Conservation (phyloP, 2,888 invertebrate species). For the Eugnorisma glareosa region DNA sequence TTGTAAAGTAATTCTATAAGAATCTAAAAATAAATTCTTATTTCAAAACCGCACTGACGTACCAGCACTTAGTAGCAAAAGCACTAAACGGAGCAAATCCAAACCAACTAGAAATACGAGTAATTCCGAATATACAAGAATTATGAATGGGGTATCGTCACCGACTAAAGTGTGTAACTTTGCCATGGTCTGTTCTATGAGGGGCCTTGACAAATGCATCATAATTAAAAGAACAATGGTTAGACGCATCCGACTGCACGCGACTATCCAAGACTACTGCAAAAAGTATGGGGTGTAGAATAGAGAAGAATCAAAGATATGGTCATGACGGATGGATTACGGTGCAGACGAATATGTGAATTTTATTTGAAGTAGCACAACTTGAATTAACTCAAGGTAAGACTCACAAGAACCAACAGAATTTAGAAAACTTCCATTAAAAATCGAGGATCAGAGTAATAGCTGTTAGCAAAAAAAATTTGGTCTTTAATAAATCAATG, state of each 20-base stretch:
- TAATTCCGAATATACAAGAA: slow-evolving; percentile 28
- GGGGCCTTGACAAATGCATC: slow-evolving; percentile 80
- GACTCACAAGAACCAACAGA: neutral
- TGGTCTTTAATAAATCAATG: too few relatives aligned
- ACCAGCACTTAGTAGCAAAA: neutral
- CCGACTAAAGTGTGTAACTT: slow-evolving; percentile 43
- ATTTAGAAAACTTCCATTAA: neutral
- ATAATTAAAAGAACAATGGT: slow-evolving; percentile 84
- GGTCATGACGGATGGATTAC: neutral
- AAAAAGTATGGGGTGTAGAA: neutral
- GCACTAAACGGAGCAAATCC: neutral
- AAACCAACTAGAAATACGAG: slow-evolving; percentile 36
- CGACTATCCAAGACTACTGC: slow-evolving; percentile 51
- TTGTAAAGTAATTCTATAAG: neutral
- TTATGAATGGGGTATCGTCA: slow-evolving; percentile 49
- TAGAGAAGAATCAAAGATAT: neutral
- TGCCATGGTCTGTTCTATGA: slow-evolving; percentile 62
- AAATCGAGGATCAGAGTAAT: neutral
- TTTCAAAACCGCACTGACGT: neutral
- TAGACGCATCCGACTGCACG: slow-evolving; percentile 72
- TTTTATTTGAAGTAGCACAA: neutral
- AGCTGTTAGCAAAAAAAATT: neutral
- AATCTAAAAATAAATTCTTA: neutral
- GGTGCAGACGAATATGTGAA: neutral
- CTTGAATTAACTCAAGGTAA: neutral